Conservation (phyloP, 2,888 invertebrate genomes). For the Ormyrus nitidulus region DNA sequence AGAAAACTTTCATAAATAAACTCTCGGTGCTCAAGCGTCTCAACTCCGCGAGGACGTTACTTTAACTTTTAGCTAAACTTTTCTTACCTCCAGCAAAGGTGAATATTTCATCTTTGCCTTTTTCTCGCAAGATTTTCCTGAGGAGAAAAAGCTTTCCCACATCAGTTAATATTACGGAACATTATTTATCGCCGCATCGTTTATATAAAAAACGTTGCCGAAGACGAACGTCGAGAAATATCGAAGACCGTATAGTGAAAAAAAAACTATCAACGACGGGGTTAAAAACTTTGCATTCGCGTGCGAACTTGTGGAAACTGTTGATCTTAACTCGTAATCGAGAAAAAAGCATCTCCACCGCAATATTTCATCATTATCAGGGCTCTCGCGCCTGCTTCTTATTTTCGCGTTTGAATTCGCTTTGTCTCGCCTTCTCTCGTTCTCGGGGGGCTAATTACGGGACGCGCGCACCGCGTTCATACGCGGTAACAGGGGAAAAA, state of each 20-base stretch:
- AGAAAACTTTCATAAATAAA: constrained; percentile 32
- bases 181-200: no score
- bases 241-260: no score
- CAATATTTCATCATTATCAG: constrained; percentile 43
- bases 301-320: neutral
- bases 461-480: neutral
- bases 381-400: neutral
- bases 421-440: neutral
- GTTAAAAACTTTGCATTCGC: no score
- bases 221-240: no score
- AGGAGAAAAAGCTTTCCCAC: no score
- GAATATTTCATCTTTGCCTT: constrained; percentile 24
- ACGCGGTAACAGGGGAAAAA: constrained; percentile 13
- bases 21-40: constrained; percentile 15
- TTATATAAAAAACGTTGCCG: no score
- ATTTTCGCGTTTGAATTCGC: constrained; percentile 31
- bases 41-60: constrained; percentile 12
- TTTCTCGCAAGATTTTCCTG: constrained; percentile 13
- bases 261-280: no score
- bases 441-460: constrained; percentile 38
- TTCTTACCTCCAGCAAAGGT: neutral
- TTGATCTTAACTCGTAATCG: neutral
- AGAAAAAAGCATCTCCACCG: neutral
- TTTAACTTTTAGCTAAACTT: constrained; percentile 32
- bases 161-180: no score